Conservation (phyloP, 1,140 invertebrate genomes). For the Drosophila chauvacae region DNA sequence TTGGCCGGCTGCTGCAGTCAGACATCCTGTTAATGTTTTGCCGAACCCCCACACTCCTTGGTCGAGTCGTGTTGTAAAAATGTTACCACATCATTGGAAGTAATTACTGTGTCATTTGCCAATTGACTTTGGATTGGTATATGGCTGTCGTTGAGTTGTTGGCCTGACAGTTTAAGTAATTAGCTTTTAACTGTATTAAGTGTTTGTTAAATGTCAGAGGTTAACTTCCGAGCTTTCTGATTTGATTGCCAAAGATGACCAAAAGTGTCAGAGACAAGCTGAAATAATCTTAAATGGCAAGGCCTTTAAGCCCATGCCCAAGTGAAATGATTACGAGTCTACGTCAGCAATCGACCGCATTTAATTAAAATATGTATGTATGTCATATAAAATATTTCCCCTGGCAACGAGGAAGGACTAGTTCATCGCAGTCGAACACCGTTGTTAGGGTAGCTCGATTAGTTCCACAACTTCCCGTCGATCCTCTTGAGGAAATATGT, state of each 20-base stretch:
- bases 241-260: constrained; percentile 13
- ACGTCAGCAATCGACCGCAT: constrained; percentile 9
- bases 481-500: constrained; percentile 95
- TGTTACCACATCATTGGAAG: constrained; percentile 65
- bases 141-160: constrained; percentile 28
- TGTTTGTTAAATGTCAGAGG: constrained; percentile 26
- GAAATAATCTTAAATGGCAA: constrained; percentile 19
- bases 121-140: constrained; percentile 67
- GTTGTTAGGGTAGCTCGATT: neutral
- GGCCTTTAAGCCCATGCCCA: neutral
- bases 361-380: constrained; percentile 70
- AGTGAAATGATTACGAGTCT: constrained; percentile 33
- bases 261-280: neutral
- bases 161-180: constrained; percentile 34
- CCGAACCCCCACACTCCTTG: constrained; percentile 2
- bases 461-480: constrained; percentile 85
- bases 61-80: constrained; percentile 38
- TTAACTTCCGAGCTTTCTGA: constrained; percentile 8
- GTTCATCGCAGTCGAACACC: neutral
- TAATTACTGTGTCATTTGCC: constrained; percentile 74
- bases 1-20: constrained; percentile 52
- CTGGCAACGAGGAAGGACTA: neutral
- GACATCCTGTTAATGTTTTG: constrained; percentile 49
- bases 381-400: constrained; percentile 24
- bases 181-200: constrained; percentile 29